Evolutionary conservation across 2,113 vertebrate genomes (phyloP).

Genomic region (Sylvietta virens): DNA sequence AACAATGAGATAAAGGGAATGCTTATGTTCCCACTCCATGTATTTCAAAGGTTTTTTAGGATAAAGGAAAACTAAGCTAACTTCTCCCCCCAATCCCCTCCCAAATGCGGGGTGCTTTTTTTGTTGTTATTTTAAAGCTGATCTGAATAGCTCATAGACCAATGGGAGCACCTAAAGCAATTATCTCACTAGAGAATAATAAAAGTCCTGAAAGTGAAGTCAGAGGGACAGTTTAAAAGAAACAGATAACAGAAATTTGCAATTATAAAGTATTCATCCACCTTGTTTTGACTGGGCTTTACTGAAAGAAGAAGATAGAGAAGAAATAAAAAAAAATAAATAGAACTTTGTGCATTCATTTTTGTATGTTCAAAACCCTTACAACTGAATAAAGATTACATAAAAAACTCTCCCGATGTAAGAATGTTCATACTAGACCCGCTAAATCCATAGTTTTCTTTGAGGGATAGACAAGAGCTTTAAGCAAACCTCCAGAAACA

Average conservation of each 20-base stretch:
- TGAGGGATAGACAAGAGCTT: background rate
- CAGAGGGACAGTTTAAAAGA: background rate
- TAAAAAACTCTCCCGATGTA: background rate
- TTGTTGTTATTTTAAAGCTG: background rate
- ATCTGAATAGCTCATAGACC: background rate
- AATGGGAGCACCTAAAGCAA: background rate
- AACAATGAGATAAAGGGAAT: background rate
- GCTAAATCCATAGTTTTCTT: background rate
- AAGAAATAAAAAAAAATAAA: no score
- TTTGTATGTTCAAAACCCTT: background rate
- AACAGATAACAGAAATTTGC: background rate
- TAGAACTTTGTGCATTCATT: background rate
- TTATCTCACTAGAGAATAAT: background rate
- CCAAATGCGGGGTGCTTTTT: background rate
- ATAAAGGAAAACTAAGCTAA: background rate
- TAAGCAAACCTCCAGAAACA: background rate
- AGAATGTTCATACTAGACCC: background rate
- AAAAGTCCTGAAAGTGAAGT: background rate
- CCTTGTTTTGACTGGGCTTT: background rate
- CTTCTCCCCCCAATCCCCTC: background rate
- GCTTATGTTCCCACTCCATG: background rate
- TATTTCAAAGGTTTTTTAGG: background rate
- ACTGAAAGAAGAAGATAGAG: no score
- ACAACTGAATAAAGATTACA: background rate
- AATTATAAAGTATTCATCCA: background rate